These are phyloP conservation scores for Paracanthobrama guichenoti DNA, from an alignment of 2,113 vertebrate genomes.

Conservation along the genomic window DNA sequence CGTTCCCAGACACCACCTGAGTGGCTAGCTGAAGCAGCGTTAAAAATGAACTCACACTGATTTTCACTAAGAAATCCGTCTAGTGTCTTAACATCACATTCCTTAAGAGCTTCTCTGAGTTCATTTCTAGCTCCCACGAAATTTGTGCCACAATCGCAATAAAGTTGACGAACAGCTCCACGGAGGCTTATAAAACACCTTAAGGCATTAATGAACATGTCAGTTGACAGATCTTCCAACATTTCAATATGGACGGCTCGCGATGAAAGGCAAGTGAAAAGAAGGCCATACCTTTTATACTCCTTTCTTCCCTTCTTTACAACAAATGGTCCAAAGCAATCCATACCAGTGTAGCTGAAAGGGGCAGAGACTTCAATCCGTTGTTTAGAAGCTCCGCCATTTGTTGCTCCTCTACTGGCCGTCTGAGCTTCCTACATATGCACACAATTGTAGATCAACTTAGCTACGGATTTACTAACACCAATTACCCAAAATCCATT, in stretches of 20 bases:
- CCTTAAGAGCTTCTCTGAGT: no score
- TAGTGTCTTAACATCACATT: no score
- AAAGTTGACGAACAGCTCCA: no score
- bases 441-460: background rate
- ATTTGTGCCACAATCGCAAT: no score
- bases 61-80: fast-evolving
- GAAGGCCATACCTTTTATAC: slow-evolving; percentile 12
- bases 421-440: background rate
- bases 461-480: background rate
- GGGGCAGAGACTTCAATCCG: background rate
- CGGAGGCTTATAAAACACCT: no score
- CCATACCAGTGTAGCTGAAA: background rate
- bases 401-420: background rate
- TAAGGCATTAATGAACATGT: background rate
- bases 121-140: no score
- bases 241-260: background rate
- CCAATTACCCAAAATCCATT: background rate
- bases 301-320: background rate
- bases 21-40: no score
- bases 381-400: background rate
- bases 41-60: no score
- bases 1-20: no score
- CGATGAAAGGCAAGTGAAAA: slow-evolving; percentile 21
- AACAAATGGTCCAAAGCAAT: slow-evolving; percentile 18
- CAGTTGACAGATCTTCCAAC: background rate